Conservation (phyloP, 2,113 vertebrate species). For the Rutilus rutilus region DNA sequence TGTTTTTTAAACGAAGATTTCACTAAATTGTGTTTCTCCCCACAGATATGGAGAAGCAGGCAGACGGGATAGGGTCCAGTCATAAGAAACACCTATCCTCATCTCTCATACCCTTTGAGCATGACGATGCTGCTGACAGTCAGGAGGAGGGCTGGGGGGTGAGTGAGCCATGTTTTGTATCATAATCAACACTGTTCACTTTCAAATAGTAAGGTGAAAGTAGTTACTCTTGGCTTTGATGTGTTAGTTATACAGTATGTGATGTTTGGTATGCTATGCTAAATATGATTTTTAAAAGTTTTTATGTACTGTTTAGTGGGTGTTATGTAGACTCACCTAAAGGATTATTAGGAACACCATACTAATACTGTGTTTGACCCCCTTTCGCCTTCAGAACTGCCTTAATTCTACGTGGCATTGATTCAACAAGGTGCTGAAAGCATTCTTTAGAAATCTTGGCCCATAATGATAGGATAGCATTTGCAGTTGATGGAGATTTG, state of each 20-base stretch:
- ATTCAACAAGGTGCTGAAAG: too few species aligned
- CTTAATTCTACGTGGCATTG: too few species aligned
- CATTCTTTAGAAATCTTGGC: too few species aligned
- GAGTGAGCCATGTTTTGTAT: conserved; percentile 51
- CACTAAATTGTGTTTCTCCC: conserved; percentile 5
- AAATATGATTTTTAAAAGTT: not conserved
- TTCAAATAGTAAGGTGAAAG: not conserved
- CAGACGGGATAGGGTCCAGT: conserved; percentile 68
- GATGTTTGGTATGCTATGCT: not conserved
- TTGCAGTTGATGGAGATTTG: too few species aligned
- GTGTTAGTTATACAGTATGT: not conserved
- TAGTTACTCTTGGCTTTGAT: not conserved
- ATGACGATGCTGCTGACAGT: conserved; percentile 80
- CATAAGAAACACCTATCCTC: conserved; percentile 50
- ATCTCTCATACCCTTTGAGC: conserved; percentile 49
- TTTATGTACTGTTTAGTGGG: not conserved
- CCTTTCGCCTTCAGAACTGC: too few species aligned
- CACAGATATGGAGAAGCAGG: conserved; percentile 78
- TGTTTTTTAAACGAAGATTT: too few species aligned
- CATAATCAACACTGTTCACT: not conserved
- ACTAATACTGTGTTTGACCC: too few species aligned
- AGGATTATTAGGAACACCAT: too few species aligned
- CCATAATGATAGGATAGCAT: too few species aligned
- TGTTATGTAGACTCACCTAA: too few species aligned
- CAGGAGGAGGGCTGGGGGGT: conserved; percentile 76